Evolutionary conservation across 2,113 vertebrate species (phyloP).

Genomic region (Cololabis saira): DNA sequence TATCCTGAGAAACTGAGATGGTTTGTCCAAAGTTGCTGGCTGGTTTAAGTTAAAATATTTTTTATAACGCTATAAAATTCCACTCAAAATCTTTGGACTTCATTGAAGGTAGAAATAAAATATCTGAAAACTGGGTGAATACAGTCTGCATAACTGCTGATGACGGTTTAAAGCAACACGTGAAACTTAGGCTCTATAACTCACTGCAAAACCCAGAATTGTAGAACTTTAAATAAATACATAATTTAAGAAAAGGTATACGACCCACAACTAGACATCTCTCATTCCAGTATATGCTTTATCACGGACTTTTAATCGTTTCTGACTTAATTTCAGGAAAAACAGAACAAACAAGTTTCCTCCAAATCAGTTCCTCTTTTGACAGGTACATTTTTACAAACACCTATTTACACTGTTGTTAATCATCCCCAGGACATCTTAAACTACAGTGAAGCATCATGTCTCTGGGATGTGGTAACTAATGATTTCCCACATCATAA

Average conservation of each 20-base stretch:
- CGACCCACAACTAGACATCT: neutral
- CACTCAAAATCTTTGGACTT: too few species aligned
- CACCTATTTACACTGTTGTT: constrained; percentile 47
- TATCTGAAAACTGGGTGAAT: neutral
- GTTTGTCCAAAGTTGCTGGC: too few species aligned
- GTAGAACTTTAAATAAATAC: constrained; percentile 14
- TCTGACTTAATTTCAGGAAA: constrained; percentile 10
- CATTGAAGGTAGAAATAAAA: too few species aligned
- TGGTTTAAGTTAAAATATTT: too few species aligned
- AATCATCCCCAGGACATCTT: constrained; percentile 10
- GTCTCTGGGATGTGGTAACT: neutral
- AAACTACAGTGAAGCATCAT: constrained; percentile 1
- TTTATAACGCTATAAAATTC: too few species aligned
- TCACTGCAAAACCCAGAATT: neutral
- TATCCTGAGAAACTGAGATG: too few species aligned
- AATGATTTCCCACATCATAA: neutral
- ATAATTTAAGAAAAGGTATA: neutral
- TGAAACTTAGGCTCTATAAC: neutral
- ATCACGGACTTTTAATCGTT: neutral
- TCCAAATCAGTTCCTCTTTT: constrained; percentile 33
- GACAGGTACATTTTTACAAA: constrained; percentile 59
- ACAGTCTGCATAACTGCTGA: neutral
- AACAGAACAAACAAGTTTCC: constrained; percentile 3
- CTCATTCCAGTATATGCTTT: neutral
- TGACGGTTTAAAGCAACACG: neutral